phyloP scores from a whole-genome alignment of 37 sponge, comb jelly and placozoan genomes.

The Cliona cf. orientalis region DNA sequence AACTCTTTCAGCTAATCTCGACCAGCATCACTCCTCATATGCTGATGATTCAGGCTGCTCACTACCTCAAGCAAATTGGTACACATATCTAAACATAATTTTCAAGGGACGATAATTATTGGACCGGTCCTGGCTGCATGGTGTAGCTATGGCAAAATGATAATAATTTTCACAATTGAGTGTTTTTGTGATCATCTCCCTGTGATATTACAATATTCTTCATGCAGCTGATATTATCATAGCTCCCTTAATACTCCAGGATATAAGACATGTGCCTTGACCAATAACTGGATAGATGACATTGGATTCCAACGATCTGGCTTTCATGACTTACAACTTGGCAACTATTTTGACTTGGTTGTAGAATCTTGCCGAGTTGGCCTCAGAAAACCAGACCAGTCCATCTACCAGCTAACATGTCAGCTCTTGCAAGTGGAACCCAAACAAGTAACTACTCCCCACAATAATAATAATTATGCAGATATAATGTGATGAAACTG shows the following conservation, averaged over 20 bases:
- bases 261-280: slow-evolving; percentile 37
- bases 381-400: slow-evolving; percentile 49
- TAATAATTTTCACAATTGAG: too few species aligned
- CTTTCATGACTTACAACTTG: background rate
- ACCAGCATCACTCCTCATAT: background rate
- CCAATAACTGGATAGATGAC: slow-evolving; percentile 75
- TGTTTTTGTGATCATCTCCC: too few species aligned
- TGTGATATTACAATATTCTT: too few species aligned
- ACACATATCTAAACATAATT: background rate
- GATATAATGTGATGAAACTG: too few species aligned
- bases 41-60: slow-evolving; percentile 36
- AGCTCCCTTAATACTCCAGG: slow-evolving; percentile 19
- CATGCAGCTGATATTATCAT: background rate
- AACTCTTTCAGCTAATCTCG: slow-evolving; percentile 27
- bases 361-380: slow-evolving; percentile 58
- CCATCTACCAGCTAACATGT: slow-evolving; percentile 48
- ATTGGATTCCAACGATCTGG: background rate
- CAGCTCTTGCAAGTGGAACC: slow-evolving; percentile 40
- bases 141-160: too few species aligned
- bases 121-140: too few species aligned
- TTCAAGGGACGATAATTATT: too few species aligned
- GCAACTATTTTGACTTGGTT: slow-evolving; percentile 33
- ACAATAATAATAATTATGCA: background rate
- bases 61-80: slow-evolving; percentile 30
- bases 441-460: slow-evolving; percentile 1